A percentile compares a stretch with the other conserved stretches of the same genome.
phyloP scores from a whole-genome alignment of 2,797 vertebrate species.

The Pagetopsis macropterus region DNA sequence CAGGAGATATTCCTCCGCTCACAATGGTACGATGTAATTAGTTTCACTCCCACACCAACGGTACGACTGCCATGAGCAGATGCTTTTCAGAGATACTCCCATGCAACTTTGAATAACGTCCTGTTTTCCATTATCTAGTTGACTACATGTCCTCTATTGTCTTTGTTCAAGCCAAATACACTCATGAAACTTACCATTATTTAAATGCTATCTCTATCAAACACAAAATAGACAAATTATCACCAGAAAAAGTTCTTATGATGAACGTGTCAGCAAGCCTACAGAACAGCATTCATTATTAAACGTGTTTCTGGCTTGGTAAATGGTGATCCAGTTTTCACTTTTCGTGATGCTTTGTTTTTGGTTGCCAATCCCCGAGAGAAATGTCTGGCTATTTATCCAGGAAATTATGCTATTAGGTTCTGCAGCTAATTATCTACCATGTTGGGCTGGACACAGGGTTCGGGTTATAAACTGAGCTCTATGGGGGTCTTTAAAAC shows the following conservation, averaged over 20 bases:
- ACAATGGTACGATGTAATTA: constrained; percentile 54
- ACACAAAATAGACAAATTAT: not conserved
- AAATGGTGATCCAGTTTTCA: not conserved
- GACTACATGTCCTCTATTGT: constrained; percentile 25
- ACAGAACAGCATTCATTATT: not conserved
- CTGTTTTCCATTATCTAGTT: constrained; percentile 29
- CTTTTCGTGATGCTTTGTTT: not conserved
- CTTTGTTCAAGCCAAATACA: not conserved
- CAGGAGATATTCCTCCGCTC: constrained; percentile 21
- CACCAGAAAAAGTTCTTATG: not conserved
- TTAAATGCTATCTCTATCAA: not conserved
- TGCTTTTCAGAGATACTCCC: constrained; percentile 38
- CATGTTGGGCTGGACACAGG: not conserved
- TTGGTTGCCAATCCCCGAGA: not conserved
- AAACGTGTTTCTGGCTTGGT: not conserved
- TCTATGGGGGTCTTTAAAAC: no score
- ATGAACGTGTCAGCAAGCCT: not conserved
- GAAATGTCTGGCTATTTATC: not conserved
- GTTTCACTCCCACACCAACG: constrained; percentile 48
- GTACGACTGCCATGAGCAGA: constrained; percentile 30
- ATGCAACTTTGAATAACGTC: constrained; percentile 37
- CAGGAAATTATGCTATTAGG: not conserved
- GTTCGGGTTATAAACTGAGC: no score
- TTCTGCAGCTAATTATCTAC: not conserved
- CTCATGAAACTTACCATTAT: not conserved